A percentile compares a stretch with the other conserved stretches of the same genome.
Evolutionary conservation across 2,797 vertebrate species (phyloP).

Genomic region (Darevskia mixta): DNA sequence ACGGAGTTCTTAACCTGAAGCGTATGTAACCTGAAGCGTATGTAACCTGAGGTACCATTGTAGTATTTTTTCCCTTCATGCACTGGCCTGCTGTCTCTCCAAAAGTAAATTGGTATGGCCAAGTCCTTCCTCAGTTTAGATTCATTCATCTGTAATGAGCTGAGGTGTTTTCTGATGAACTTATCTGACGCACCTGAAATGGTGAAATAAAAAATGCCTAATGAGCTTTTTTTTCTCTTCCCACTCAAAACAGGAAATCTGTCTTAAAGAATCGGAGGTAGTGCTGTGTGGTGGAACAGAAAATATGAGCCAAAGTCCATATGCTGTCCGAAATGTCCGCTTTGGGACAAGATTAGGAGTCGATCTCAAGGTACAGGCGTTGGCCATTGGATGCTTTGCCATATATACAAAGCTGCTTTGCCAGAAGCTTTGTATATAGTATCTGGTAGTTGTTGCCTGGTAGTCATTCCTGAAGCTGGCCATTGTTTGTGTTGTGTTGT

Average conservation of each 20-base stretch:
- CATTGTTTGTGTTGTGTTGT: neutral
- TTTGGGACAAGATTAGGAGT: slow-evolving; percentile 92
- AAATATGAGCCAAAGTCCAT: slow-evolving; percentile 95
- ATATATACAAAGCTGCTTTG: no score
- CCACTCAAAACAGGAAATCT: slow-evolving; percentile 87
- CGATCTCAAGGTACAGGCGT: slow-evolving; percentile 83
- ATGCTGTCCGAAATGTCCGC: slow-evolving; percentile 88
- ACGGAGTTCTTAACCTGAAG: no score
- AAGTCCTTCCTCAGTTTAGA: accelerated
- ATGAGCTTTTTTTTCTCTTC: neutral
- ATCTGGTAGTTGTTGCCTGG: neutral
- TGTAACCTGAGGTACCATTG: no score
- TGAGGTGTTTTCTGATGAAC: neutral
- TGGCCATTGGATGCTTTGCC: neutral
- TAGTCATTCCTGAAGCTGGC: no score
- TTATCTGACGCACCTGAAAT: neutral
- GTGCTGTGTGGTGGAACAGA: slow-evolving; percentile 94
- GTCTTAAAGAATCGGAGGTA: slow-evolving; percentile 90
- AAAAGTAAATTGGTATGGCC: neutral
- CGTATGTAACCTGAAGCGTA: no score
- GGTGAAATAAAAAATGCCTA: neutral
- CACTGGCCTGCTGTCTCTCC: neutral
- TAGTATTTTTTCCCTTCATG: neutral
- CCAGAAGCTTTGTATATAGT: neutral
- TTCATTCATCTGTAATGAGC: neutral